phyloP scores from a whole-genome alignment of 53 echinoderm and acorn worm genomes.

The Luidia sarsii region DNA sequence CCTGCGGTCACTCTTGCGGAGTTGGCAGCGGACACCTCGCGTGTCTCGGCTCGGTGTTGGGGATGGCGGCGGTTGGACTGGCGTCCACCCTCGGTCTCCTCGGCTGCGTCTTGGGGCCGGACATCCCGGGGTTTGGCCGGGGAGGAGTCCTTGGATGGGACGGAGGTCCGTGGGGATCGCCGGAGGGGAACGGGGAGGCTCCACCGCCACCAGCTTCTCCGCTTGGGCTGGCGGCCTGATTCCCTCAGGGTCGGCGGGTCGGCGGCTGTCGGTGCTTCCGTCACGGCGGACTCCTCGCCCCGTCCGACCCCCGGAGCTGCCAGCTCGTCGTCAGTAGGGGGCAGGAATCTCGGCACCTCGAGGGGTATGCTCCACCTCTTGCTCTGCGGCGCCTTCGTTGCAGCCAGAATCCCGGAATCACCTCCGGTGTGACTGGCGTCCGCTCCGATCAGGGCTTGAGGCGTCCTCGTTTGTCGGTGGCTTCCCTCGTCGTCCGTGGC shows the following conservation, averaged over 20 bases:
- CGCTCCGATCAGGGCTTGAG: no score
- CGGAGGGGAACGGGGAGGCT: conserved; percentile 12
- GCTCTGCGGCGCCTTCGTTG: background rate
- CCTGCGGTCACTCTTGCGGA: no score
- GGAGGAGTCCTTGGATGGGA: background rate
- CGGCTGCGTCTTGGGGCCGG: no score
- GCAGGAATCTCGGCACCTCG: background rate
- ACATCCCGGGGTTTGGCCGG: background rate
- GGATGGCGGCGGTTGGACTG: background rate
- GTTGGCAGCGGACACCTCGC: no score
- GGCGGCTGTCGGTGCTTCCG: background rate
- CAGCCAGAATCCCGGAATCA: no score
- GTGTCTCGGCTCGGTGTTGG: no score
- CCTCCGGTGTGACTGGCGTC: no score
- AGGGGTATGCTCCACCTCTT: conserved; percentile 26
- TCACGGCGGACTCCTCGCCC: no score
- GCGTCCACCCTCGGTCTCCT: background rate
- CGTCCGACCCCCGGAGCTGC: no score
- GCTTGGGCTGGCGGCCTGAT: background rate
- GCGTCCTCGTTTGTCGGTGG: no score
- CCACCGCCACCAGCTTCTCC: conserved; percentile 40
- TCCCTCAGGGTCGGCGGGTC: background rate
- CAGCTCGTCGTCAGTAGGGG: background rate
- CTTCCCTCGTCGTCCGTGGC: no score
- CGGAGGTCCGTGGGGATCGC: conserved; percentile 7